phyloP scores from a whole-genome alignment of 2,797 vertebrate species.

The Siniperca undulata region DNA sequence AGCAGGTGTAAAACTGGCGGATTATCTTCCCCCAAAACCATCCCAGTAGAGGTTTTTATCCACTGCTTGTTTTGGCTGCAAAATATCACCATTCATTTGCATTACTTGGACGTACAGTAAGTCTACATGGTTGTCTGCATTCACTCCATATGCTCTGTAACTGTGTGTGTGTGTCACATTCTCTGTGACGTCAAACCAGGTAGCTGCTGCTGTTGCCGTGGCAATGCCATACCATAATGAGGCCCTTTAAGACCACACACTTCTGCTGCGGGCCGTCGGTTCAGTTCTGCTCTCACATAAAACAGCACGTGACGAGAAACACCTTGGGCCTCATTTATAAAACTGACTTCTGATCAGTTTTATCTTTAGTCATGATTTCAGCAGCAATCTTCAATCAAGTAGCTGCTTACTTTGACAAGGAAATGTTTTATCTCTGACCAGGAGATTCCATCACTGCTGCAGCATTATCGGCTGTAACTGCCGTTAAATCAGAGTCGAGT shows the following conservation, averaged over 20 bases:
- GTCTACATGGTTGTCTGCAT: not conserved
- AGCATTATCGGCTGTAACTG: too few species aligned
- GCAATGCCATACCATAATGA: slow-evolving; percentile 63
- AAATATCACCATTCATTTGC: not conserved
- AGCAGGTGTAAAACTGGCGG: not conserved
- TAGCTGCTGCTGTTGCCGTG: slow-evolving; percentile 60
- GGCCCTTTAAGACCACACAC: slow-evolving; percentile 44
- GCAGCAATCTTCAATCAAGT: too few species aligned
- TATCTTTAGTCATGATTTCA: not conserved
- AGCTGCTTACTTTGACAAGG: not conserved
- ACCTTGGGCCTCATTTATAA: slow-evolving; percentile 14
- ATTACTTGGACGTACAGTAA: not conserved
- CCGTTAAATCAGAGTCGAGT: not conserved
- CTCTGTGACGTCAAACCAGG: slow-evolving; percentile 56
- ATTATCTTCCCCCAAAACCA: not conserved
- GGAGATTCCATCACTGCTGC: too few species aligned
- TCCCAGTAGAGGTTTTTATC: not conserved
- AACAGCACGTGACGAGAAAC: slow-evolving; percentile 13
- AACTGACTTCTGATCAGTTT: slow-evolving; percentile 1
- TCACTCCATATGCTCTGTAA: not conserved
- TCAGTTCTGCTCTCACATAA: slow-evolving; percentile 27
- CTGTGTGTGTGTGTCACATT: not conserved
- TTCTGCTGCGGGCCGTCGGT: slow-evolving; percentile 27
- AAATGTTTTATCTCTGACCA: not conserved
- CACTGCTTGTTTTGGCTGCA: not conserved